Base-by-base conservation (phyloP, 2,888 invertebrate genomes). In the Torymus aiolomorphi region DNA sequence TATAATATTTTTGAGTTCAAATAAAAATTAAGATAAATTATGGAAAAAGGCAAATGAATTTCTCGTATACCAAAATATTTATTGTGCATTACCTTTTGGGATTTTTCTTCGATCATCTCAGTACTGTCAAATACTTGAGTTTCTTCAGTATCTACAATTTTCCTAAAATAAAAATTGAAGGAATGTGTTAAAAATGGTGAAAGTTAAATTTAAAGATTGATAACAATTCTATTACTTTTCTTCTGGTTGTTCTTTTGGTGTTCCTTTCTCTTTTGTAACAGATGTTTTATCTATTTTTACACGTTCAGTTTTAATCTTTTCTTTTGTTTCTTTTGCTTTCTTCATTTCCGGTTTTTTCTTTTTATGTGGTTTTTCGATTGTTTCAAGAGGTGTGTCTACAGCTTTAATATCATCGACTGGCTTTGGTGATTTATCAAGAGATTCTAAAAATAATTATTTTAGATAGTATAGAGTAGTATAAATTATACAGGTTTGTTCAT, bases 91-190 rank as follows among this genome's bases (percentile, higher is more conserved):
- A 87, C 88, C 86, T 88, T 85, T 18, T 83, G 86, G 82, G 89
- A 87, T 81, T 91, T 88, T 85, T 92, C 91, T 76, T 89, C 89
- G n/a, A 93, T 92, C 61, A 92, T 91, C 85, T 93, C 92, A 14
- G 93, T 91, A 63, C 92, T 91, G 87, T 94, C 93, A 14, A 94
- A 90, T 69, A 93, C 90, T 84, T 93, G 91, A 0, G 91, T 92
- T 79, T 91, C 91, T 83, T 92, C 91, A 31, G 93, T 91, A 69
- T 92, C 93, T 20, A 92, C 86, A 70, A 92, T 90, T 86, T 91
- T 92, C 80, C 91, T 91, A 52, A 66, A 77, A 77, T 49, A 72
- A 63, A 18, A 54, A 20, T 24, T 57, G 11, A 16, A 51, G 49
- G 20, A 20, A 16, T 24, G 14, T 61, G 20, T 16, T 2, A n/a